A percentile compares a stretch with the other conserved stretches of the same genome.
These are phyloP conservation scores for Colletes collaris DNA, from an alignment of 2,888 invertebrate genomes.

Conservation along the genomic window DNA sequence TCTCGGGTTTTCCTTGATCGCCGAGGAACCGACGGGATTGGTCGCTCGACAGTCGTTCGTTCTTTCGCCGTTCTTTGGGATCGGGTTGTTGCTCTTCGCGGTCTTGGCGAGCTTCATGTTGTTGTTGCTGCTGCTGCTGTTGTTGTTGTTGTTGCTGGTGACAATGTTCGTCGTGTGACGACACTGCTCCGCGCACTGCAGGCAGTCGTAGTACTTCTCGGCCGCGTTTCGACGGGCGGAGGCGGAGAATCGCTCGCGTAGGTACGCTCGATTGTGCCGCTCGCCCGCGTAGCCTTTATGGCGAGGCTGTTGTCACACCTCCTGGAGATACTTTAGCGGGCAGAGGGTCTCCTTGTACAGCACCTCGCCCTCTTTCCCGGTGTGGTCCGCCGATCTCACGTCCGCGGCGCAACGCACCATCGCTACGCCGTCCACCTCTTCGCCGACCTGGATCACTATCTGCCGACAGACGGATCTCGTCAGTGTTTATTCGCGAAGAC, in stretches of 20 bases:
- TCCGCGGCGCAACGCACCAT: slow-evolving; percentile 96
- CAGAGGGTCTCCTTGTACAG: slow-evolving; percentile 90
- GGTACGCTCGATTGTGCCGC: slow-evolving; percentile 69
- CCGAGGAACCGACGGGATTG: slow-evolving; percentile 16
- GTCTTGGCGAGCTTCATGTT: slow-evolving; percentile 36
- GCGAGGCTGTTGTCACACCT: slow-evolving; percentile 92
- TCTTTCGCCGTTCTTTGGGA: slow-evolving; percentile 20
- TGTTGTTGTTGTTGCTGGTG: slow-evolving; percentile 56
- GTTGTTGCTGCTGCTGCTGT: slow-evolving; percentile 37
- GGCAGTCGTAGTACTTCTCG: slow-evolving; percentile 80
- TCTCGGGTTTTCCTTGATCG: slow-evolving; percentile 39
- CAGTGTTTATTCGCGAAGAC: not conserved
- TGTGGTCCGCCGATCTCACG: slow-evolving; percentile 84
- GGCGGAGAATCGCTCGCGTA: slow-evolving; percentile 57
- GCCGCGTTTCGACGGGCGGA: slow-evolving; percentile 72
- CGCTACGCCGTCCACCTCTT: slow-evolving; percentile 96
- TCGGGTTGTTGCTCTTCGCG: slow-evolving; percentile 38
- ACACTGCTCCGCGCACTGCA: slow-evolving; percentile 80
- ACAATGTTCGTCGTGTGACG: slow-evolving; percentile 73
- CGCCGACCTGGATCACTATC: slow-evolving; percentile 96
- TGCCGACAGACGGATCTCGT: slow-evolving; percentile 76
- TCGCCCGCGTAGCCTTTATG: slow-evolving; percentile 75
- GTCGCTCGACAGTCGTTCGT: slow-evolving; percentile 38
- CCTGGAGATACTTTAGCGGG: slow-evolving; percentile 96
- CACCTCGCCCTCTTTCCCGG: slow-evolving; percentile 79